A percentile compares a stretch with the other conserved stretches of the same genome.
Conservation (phyloP, 2,797 vertebrate species). For the Myotis vivesi region DNA sequence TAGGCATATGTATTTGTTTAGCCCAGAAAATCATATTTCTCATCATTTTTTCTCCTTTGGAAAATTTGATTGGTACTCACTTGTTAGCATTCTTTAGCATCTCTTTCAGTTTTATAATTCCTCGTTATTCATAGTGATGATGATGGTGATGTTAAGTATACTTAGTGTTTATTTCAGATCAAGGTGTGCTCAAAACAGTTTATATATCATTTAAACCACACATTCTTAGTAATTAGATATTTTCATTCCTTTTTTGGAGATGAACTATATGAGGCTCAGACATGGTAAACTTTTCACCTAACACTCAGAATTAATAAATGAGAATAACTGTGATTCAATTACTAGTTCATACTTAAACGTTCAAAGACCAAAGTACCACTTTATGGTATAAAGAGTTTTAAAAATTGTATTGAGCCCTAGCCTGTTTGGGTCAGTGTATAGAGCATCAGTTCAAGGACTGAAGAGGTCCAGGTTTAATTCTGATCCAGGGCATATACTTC, state of each 20-base stretch:
- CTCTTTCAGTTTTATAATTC: neutral
- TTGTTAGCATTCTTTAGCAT: neutral
- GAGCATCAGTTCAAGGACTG: too few relatives aligned
- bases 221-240: neutral
- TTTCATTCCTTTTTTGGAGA: neutral
- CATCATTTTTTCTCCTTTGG: neutral
- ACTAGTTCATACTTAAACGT: neutral
- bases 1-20: neutral
- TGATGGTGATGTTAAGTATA: neutral
- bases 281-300: neutral
- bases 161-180: neutral
- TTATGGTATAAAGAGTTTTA: neutral
- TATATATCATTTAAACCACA: neutral
- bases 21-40: neutral
- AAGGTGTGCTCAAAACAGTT: neutral
- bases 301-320: neutral
- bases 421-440: too few relatives aligned
- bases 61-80: neutral
- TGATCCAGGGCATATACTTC: too few relatives aligned
- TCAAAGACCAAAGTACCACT: neutral
- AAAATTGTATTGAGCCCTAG: neutral
- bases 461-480: too few relatives aligned
- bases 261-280: neutral
- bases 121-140: neutral
- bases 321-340: neutral